phyloP scores from a whole-genome alignment of 2,797 vertebrate genomes.

The Hydrocynus forskahlii region DNA sequence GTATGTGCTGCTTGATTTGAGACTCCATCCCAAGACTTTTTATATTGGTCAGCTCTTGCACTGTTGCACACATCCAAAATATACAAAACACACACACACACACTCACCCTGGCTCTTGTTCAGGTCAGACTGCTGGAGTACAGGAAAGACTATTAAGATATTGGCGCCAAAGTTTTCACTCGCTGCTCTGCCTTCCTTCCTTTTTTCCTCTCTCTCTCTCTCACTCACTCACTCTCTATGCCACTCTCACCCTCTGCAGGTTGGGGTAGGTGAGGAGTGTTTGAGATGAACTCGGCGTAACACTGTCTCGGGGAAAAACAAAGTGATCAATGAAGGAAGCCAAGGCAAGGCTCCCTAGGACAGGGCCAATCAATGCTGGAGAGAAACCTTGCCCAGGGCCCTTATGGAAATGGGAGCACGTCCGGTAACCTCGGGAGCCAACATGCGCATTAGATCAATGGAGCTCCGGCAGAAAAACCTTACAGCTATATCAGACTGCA shows the following conservation, averaged over 20 bases:
- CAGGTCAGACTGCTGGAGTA: conserved; percentile 55
- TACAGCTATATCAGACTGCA: conserved; percentile 91
- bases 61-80: not conserved
- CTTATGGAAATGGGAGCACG: conserved; percentile 99
- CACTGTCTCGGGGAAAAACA: conserved; percentile 92
- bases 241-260: conserved; percentile 65
- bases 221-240: conserved; percentile 53
- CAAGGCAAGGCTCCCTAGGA: conserved; percentile 91
- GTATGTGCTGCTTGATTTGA: not conserved
- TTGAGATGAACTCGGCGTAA: conserved; percentile 93
- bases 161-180: conserved; percentile 84
- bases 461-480: conserved; percentile 84
- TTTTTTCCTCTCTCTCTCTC: conserved; percentile 45
- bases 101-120: conserved; percentile 33
- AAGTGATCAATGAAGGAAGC: conserved; percentile 97
- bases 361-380: conserved; percentile 98
- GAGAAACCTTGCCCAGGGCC: conserved; percentile 99
- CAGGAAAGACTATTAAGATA: conserved; percentile 82
- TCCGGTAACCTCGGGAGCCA: conserved; percentile 92
- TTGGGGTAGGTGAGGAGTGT: conserved; percentile 66
- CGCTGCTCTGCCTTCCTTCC: conserved; percentile 51
- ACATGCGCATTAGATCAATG: conserved; percentile 99
- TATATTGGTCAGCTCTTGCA: not conserved
- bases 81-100: conserved; percentile 12
- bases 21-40: too few relatives aligned